Base-by-base conservation (phyloP, 2,113 vertebrate genomes). In the Myocastor coypus region DNA sequence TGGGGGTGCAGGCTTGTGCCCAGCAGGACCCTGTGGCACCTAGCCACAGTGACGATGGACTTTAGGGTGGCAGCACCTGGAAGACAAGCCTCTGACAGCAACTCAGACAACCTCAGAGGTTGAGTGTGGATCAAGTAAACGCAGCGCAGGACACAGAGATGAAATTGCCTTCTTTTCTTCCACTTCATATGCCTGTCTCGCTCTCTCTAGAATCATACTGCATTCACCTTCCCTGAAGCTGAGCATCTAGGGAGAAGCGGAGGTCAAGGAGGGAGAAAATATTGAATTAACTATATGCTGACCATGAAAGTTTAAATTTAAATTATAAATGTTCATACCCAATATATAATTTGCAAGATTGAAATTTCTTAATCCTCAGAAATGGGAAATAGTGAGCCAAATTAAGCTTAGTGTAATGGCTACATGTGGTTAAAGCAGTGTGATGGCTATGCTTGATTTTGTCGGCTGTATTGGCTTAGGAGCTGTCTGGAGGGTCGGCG, bases 291-390 rank as follows among this genome's bases (percentile, higher is more conserved):
- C 34, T 66, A 3, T 20, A 22, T 19, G 20, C 10, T 61, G 5
- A 77, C 37, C 40, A 50, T 50, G 42, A 64, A 34, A 46, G 11
- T 69, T 40, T 28, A 30, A 24, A 84, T 50, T 50, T 86, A 80
- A 83, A 34, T 68, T 24, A 0, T 8, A 92, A 78, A 59, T 80
- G 24, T 71, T 46, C 64, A 3, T 69, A 19, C 92, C 32, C 68
- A 83, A 40, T 68, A 57, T 91, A 85, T 13, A 61, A 95, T 77
- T 40, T 87, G 5, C 22, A 93, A 55, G 24, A 55, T 20, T 71
- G 24, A 92, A 93, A 87, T 81, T 52, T 30, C 61, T 71, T 85
- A 75, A 84, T 92, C 8, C 92, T 84, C 26, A 83, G 59, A 95
- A 96, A 85, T 83, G 32, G 32, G 50, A 46, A 42, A 57, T 0